Evolutionary conservation across 2,888 invertebrate genomes (phyloP).

Genomic region (Alloplasta piceator): DNA sequence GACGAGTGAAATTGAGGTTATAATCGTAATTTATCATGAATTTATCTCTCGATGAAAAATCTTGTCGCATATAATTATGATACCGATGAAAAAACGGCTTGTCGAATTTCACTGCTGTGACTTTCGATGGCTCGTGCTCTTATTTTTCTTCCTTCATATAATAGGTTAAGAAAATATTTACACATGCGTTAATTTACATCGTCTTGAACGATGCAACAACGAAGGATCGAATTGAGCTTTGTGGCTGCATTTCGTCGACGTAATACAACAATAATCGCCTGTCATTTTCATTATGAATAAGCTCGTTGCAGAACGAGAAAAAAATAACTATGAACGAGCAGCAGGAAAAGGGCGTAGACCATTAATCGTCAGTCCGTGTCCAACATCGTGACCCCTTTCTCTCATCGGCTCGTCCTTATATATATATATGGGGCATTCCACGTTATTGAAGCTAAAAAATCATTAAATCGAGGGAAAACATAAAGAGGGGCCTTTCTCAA

Average conservation of each 20-base stretch:
- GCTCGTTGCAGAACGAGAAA: constrained; percentile 41
- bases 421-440: neutral
- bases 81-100: neutral
- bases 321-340: constrained; percentile 37
- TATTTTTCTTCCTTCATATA: neutral
- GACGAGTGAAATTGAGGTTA: too few species aligned
- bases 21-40: too few species aligned
- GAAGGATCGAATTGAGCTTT: neutral
- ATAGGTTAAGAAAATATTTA: neutral
- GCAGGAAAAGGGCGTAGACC: constrained; percentile 59
- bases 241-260: constrained; percentile 20
- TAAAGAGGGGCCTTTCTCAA: too few species aligned
- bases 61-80: neutral
- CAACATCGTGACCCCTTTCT: constrained; percentile 32
- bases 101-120: neutral
- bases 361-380: constrained; percentile 42
- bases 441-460: too few species aligned
- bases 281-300: constrained; percentile 38
- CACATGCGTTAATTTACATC: neutral
- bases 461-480: too few species aligned
- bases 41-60: too few species aligned
- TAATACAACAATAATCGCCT: neutral
- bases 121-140: neutral
- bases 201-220: constrained; percentile 28
- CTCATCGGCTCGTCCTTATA: constrained; percentile 6